Evolutionary conservation across 2,888 invertebrate genomes (phyloP), one percentile per base, ranked within the genome.

Genomic region (Microctonus brassicae): DNA sequence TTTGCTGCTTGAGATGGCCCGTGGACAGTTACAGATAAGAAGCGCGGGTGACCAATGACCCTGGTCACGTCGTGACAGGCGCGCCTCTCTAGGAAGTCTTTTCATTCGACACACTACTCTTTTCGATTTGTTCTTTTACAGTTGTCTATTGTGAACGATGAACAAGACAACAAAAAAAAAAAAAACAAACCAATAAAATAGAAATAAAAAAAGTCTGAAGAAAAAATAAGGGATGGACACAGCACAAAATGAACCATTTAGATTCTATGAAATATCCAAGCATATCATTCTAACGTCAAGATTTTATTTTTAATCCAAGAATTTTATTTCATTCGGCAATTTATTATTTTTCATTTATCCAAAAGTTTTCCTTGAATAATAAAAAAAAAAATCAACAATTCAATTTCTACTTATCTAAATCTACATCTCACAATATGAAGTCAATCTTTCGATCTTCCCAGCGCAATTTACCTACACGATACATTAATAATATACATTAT

Each of bases 31-130:
- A 36, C 67, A 80, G 83, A 85, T 84, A 85, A 83, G 81, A 79
- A 71, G 70, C 70, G 42, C 73, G 72, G 81, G 80, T 83, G 83
- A 84, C 84, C 85, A 83, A 85, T 86, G 84, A 85, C 85, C 85
- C 80, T 77, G 74, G 75, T 82, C 47, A 82, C 82, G 77, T 86
- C 86, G 85, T 86, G 86, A 85, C 84, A 83, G 83, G 82, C 84
- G 83, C 85, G 83, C 85, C 86, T 85, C 83, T 85, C 83, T 82
- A 83, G 84, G 85, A 85, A 85, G 84, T 84, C 47, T 47, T 47
- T 47, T 47, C 81, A 80, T 81, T 83, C 81, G 80, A 79, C 76
- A 80, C 77, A 81, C 80, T 73, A 60, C 66, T 67, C 70, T 58
- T n/a, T n/a, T 58, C 29, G n/a, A 33, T 58, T 24, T 22, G 20